Conservation (phyloP, 2,888 invertebrate species). For the Volucella inflata region DNA sequence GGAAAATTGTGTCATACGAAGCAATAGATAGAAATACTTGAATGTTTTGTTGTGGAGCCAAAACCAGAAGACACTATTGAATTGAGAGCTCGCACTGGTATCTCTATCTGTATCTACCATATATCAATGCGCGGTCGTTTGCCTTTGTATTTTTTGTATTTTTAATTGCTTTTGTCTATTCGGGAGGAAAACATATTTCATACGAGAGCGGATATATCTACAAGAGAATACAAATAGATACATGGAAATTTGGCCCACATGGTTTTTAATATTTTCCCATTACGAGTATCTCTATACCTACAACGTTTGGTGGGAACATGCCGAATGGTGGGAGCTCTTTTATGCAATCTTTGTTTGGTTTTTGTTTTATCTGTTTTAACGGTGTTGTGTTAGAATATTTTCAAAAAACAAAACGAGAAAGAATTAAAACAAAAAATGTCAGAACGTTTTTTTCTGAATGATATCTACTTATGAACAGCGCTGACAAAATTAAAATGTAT, state of each 20-base stretch:
- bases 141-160: slow-evolving; percentile 6
- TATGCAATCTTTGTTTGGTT: slow-evolving; percentile 6
- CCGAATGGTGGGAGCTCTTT: not conserved
- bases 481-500: too few relatives aligned
- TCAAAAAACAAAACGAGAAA: too few relatives aligned
- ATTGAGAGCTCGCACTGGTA: too few relatives aligned
- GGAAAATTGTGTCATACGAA: slow-evolving; percentile 39
- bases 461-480: too few relatives aligned
- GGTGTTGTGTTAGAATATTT: too few relatives aligned
- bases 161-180: not conserved
- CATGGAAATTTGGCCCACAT: slow-evolving; percentile 1
- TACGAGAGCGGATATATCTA: too few relatives aligned
- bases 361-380: slow-evolving; percentile 9
- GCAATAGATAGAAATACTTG: slow-evolving; percentile 17
- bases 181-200: too few relatives aligned
- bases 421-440: too few relatives aligned
- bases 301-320: slow-evolving; percentile 14
- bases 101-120: not conserved
- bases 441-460: too few relatives aligned
- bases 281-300: slow-evolving; percentile 44
- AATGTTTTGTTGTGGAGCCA: slow-evolving; percentile 3
- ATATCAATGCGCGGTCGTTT: slow-evolving; percentile 11
- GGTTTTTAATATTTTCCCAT: slow-evolving; percentile 20
- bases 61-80: not conserved
- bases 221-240: not conserved